These are phyloP conservation scores for Lerista edwardsae DNA, from an alignment of 2,797 vertebrate genomes.

Conservation along the genomic window DNA sequence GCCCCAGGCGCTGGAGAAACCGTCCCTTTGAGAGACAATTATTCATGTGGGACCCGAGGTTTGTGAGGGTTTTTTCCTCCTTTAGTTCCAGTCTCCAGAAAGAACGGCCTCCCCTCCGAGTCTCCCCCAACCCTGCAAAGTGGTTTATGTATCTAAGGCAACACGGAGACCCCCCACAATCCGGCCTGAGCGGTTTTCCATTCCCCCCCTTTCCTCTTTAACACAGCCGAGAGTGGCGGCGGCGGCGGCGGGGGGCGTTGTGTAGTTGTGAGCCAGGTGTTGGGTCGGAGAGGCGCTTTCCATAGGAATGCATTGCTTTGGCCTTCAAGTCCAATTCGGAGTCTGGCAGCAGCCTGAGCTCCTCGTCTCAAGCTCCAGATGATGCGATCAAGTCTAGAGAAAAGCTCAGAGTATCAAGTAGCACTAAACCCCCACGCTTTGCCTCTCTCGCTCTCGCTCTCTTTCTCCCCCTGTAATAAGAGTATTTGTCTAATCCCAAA, in stretches of 20 bases:
- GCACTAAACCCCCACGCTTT: conserved; percentile 64
- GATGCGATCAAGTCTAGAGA: conserved; percentile 76
- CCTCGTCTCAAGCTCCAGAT: conserved; percentile 66
- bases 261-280: background rate
- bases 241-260: too few relatives aligned
- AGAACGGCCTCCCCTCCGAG: background rate
- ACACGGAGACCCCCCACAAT: background rate
- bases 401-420: conserved; percentile 87
- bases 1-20: background rate
- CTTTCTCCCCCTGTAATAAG: conserved; percentile 73
- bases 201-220: background rate
- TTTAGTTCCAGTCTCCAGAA: background rate
- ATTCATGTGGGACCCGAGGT: background rate
- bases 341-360: conserved; percentile 44
- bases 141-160: background rate
- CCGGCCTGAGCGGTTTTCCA: background rate
- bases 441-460: conserved; percentile 65
- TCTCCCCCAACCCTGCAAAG: background rate
- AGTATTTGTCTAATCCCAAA: conserved; percentile 94
- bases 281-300: background rate
- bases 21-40: background rate
- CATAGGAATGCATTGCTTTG: conserved; percentile 10
- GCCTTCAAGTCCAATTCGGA: conserved; percentile 44
- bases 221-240: background rate
- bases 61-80: background rate